These are phyloP conservation scores for Trichoplax adhaerens DNA, from an alignment of 37 sponge, comb jelly and placozoan genomes.

Conservation along the genomic window DNA sequence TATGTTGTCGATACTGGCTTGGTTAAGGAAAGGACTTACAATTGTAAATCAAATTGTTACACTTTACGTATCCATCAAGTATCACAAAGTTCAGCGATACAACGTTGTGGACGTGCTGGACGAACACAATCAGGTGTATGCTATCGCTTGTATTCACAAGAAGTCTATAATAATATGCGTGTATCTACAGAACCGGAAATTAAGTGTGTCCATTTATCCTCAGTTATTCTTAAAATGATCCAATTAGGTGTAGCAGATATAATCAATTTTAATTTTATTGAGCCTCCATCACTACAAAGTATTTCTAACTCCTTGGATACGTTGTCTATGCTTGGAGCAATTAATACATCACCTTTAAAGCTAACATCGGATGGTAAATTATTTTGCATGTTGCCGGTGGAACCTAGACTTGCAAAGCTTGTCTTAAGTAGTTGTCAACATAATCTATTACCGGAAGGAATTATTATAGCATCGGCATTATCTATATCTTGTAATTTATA, in stretches of 20 bases:
- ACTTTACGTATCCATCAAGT: slow-evolving; percentile 31
- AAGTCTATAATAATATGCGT: slow-evolving; percentile 21
- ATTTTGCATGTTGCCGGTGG: slow-evolving; percentile 40
- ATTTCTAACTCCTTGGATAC: slow-evolving; percentile 37
- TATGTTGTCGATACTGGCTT: slow-evolving; percentile 68
- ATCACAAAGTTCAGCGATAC: slow-evolving; percentile 57
- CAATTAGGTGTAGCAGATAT: slow-evolving; percentile 51
- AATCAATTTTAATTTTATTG: slow-evolving; percentile 44
- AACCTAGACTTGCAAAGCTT: slow-evolving; percentile 40
- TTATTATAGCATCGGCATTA: slow-evolving; percentile 27
- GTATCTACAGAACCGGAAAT: slow-evolving; percentile 39
- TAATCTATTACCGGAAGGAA: slow-evolving; percentile 30
- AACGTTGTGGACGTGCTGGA: slow-evolving; percentile 66
- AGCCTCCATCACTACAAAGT: slow-evolving; percentile 28
- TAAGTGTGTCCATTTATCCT: slow-evolving; percentile 31
- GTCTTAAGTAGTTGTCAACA: slow-evolving; percentile 24
- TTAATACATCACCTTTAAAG: slow-evolving; percentile 8
- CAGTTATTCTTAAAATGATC: slow-evolving; percentile 36
- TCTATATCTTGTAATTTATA: slow-evolving; percentile 29
- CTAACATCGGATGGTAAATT: slow-evolving; percentile 31
- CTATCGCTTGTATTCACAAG: slow-evolving; percentile 41
- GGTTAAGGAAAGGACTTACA: slow-evolving; percentile 41
- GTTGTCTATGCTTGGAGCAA: slow-evolving; percentile 38
- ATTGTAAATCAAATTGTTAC: slow-evolving; percentile 50
- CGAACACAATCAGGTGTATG: slow-evolving; percentile 50